Conservation (phyloP, 2,797 vertebrate species). For the Melopsittacus undulatus region DNA sequence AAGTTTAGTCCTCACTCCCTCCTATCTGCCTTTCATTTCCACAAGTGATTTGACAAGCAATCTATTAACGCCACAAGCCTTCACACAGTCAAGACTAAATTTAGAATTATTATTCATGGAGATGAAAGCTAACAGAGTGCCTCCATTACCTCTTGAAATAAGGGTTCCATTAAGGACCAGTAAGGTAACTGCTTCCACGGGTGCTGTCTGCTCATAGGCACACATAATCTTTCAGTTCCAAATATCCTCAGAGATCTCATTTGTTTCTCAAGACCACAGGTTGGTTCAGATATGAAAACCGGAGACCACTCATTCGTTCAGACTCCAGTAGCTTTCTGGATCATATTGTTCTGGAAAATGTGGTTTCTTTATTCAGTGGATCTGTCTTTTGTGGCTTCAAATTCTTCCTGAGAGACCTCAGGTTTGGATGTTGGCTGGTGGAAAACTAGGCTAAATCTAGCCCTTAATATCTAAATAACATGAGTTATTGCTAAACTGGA, state of each 20-base stretch:
- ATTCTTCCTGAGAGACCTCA: constrained; percentile 2
- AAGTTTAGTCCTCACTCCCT: neutral
- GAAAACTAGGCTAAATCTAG: constrained; percentile 34
- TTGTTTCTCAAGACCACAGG: neutral
- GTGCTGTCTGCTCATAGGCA: neutral
- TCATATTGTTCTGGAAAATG: neutral
- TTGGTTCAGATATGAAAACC: neutral
- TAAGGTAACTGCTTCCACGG: constrained; percentile 14
- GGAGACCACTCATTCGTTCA: neutral
- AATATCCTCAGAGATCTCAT: constrained; percentile 29
- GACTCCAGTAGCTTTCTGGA: neutral
- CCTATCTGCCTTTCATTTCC: neutral
- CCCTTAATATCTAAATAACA: constrained; percentile 16
- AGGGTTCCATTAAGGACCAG: constrained; percentile 36
- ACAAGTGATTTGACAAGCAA: constrained; percentile 35
- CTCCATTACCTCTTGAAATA: constrained; percentile 53
- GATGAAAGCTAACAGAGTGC: constrained; percentile 18
- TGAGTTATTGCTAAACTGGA: constrained; percentile 40
- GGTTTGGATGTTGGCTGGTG: neutral
- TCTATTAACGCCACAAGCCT: constrained; percentile 55
- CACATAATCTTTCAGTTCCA: constrained; percentile 26
- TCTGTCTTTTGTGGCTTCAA: neutral
- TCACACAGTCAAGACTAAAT: constrained; percentile 38
- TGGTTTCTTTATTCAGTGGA: constrained; percentile 26
- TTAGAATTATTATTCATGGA: constrained; percentile 44